Percentiles rank a stretch among this genome's conserved stretches.
These are phyloP conservation scores for Agriotes lineatus DNA, from an alignment of 2,888 invertebrate species.

Conservation along the genomic window DNA sequence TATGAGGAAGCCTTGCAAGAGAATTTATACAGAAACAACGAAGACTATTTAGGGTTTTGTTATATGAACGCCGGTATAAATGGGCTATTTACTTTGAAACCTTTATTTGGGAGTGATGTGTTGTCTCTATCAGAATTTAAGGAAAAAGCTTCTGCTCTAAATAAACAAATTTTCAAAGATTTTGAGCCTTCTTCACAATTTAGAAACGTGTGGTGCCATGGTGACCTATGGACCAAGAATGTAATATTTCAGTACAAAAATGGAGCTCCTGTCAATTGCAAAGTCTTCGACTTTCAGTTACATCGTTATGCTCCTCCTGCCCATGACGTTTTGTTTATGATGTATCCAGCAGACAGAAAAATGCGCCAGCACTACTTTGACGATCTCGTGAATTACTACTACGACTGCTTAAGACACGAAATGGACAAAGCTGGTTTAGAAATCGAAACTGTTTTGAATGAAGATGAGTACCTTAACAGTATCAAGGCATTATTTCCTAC, in stretches of 20 bases:
- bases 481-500: not conserved
- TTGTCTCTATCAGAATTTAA: constrained; percentile 13
- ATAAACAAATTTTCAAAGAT: not conserved
- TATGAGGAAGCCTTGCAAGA: constrained; percentile 58
- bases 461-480: not conserved
- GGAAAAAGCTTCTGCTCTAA: constrained; percentile 21
- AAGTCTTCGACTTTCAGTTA: constrained; percentile 59
- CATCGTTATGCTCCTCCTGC: constrained; percentile 72
- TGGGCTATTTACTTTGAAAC: too few species aligned
- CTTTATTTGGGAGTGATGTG: too few species aligned
- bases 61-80: not conserved
- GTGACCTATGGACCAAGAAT: constrained; percentile 58
- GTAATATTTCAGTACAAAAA: constrained; percentile 54
- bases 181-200: not conserved
- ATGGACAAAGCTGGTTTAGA: not conserved
- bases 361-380: constrained; percentile 44
- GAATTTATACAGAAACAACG: constrained; percentile 60
- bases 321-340: constrained; percentile 69
- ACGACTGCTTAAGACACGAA: not conserved
- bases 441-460: not conserved
- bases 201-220: constrained; percentile 45
- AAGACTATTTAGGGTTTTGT: constrained; percentile 53
- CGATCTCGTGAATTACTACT: constrained; percentile 36
- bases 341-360: constrained; percentile 47
- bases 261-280: constrained; percentile 42